A percentile compares a stretch with the other conserved stretches of the same genome.
Evolutionary conservation across 2,113 vertebrate species (phyloP).

Genomic region (Osmerus eperlanus): DNA sequence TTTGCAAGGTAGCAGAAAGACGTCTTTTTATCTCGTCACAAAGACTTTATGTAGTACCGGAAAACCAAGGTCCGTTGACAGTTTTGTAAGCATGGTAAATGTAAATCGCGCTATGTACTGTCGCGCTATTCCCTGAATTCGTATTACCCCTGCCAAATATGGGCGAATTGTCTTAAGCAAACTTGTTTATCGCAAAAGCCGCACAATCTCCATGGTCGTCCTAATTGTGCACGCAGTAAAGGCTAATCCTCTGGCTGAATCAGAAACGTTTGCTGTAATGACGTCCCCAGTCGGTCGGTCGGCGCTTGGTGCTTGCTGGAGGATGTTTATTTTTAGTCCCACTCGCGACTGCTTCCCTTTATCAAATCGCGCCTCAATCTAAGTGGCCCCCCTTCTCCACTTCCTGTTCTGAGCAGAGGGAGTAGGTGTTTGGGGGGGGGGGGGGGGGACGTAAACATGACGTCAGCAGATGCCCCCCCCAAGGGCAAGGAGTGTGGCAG

Average conservation of each 20-base stretch:
- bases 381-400: constrained; percentile 48
- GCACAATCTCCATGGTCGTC: constrained; percentile 26
- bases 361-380: constrained; percentile 59
- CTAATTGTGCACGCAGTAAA: constrained; percentile 25
- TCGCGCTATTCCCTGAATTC: constrained; percentile 4
- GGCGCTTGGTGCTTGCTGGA: constrained; percentile 31
- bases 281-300: constrained; percentile 45
- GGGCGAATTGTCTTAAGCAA: constrained; percentile 32
- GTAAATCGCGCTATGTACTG: not conserved
- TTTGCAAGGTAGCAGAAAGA: not conserved
- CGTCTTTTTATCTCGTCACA: too few species aligned
- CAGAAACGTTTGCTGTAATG: constrained; percentile 35
- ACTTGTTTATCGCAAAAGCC: constrained; percentile 17
- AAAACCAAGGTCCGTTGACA: not conserved
- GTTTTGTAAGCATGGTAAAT: not conserved
- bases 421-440: constrained; percentile 25
- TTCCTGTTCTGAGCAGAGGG: constrained; percentile 47
- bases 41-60: not conserved
- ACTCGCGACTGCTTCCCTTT: constrained; percentile 54
- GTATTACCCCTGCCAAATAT: not conserved
- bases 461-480: constrained; percentile 50
- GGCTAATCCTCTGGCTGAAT: constrained; percentile 52
- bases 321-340: constrained; percentile 57
- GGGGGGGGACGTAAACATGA: constrained; percentile 68
- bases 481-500: constrained; percentile 41